phyloP scores from a whole-genome alignment of 2,888 invertebrate genomes.

The Andrena marginata region DNA sequence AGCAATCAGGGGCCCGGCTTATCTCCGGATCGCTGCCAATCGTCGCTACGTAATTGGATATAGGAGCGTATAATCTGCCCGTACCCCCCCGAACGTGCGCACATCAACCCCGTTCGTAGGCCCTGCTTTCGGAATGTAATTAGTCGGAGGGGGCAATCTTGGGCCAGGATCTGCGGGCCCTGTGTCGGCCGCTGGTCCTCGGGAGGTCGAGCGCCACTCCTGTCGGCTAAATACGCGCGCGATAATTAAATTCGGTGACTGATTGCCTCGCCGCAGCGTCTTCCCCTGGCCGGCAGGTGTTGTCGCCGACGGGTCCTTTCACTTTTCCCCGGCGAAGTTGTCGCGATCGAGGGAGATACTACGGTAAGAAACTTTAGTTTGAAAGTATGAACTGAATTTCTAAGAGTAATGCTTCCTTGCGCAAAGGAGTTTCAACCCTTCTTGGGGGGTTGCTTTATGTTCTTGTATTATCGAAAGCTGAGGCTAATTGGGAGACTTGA shows the following conservation, averaged over 20 bases:
- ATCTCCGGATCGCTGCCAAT: conserved; percentile 67
- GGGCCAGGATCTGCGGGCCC: conserved; percentile 73
- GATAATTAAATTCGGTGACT: conserved; percentile 80
- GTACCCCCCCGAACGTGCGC: conserved; percentile 9
- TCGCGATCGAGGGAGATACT: background rate
- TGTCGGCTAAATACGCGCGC: conserved; percentile 74
- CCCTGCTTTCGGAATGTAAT: conserved; percentile 82
- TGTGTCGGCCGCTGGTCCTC: conserved; percentile 59
- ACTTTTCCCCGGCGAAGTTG: background rate
- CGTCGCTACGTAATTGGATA: conserved; percentile 76
- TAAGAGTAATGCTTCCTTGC: too few relatives aligned
- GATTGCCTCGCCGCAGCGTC: conserved; percentile 62
- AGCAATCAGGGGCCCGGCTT: conserved; percentile 42
- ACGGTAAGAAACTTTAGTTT: too few relatives aligned
- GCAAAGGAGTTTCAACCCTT: too few relatives aligned
- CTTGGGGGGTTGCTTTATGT: too few relatives aligned
- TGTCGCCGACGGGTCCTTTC: background rate
- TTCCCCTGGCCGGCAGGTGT: conserved; percentile 13
- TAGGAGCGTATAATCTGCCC: conserved; percentile 63
- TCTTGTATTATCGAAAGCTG: too few relatives aligned
- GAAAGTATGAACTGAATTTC: too few relatives aligned
- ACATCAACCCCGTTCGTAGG: conserved; percentile 47
- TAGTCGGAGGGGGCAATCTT: conserved; percentile 81
- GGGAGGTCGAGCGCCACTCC: conserved; percentile 70
- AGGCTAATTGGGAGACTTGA: too few relatives aligned